phyloP scores from a whole-genome alignment of 2,888 invertebrate species.

The Biston stratarius region DNA sequence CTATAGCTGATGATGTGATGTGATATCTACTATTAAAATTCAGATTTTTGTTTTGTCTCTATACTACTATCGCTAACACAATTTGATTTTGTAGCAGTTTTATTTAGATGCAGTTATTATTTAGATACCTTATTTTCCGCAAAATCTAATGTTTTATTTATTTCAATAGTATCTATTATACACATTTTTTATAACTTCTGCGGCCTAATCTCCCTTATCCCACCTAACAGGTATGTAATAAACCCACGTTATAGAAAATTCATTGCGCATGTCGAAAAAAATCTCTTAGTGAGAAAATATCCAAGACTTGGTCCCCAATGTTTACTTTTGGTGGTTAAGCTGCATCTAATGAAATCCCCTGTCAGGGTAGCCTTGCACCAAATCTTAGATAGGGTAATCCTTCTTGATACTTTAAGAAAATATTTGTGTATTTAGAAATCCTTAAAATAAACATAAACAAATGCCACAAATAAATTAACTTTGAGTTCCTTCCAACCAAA shows the following conservation, averaged over 20 bases:
- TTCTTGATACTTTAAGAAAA: slow-evolving; percentile 58
- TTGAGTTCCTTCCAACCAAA: too few relatives aligned
- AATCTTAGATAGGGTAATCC: slow-evolving; percentile 53
- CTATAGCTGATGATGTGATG: too few relatives aligned
- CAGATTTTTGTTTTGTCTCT: too few relatives aligned
- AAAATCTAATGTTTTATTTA: background rate
- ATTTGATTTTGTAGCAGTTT: too few relatives aligned
- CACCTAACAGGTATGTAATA: slow-evolving; percentile 46
- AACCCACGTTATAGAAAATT: slow-evolving; percentile 67
- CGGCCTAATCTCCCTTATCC: slow-evolving; percentile 27
- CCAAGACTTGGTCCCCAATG: slow-evolving; percentile 79
- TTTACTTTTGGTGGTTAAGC: slow-evolving; percentile 83
- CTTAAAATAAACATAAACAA: too few relatives aligned
- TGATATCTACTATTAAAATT: too few relatives aligned
- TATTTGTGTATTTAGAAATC: too few relatives aligned
- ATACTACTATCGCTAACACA: too few relatives aligned
- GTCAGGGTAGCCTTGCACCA: slow-evolving; percentile 81
- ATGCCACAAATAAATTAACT: too few relatives aligned
- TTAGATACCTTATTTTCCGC: too few relatives aligned
- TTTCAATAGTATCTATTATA: too few relatives aligned
- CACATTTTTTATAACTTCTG: slow-evolving; percentile 22
- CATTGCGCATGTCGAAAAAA: slow-evolving; percentile 70
- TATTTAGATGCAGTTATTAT: too few relatives aligned
- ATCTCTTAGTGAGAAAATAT: slow-evolving; percentile 76
- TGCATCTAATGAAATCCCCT: slow-evolving; percentile 86